Conservation (phyloP, 2,113 vertebrate species). For the Mobula hypostoma region DNA sequence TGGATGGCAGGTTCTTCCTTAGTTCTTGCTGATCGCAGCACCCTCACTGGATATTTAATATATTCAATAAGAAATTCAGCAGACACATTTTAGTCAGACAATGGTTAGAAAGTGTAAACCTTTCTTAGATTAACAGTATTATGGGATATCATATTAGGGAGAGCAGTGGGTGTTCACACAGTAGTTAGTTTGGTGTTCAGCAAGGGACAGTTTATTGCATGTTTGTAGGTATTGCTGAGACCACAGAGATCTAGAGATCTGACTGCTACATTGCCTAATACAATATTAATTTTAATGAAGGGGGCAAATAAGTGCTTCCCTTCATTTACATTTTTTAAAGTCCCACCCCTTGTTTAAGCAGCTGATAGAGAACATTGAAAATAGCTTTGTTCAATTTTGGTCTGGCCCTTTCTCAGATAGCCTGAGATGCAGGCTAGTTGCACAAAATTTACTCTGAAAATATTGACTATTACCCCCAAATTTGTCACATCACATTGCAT, state of each 20-base stretch:
- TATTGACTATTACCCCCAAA: background rate
- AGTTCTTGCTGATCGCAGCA: background rate
- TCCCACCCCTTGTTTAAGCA: background rate
- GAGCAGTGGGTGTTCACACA: too few species aligned
- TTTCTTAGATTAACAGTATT: too few species aligned
- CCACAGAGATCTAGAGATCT: background rate
- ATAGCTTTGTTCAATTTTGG: background rate
- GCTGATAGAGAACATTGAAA: background rate
- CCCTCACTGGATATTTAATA: background rate
- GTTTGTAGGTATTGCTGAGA: background rate
- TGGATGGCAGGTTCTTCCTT: background rate
- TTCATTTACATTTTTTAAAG: background rate
- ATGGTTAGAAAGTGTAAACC: too few species aligned
- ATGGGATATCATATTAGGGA: too few species aligned
- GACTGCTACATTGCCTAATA: background rate
- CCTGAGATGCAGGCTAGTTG: background rate
- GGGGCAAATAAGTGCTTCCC: background rate
- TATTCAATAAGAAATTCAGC: background rate
- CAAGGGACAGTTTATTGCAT: background rate
- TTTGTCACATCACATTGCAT: background rate
- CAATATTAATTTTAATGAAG: background rate
- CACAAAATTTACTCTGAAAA: background rate
- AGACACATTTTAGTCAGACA: too few species aligned
- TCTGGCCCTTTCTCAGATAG: background rate
- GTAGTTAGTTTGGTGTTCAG: too few species aligned